Evolutionary conservation across 2,888 invertebrate genomes (phyloP), one percentile per base, ranked within the genome.

Genomic region (Alloscopus bannaensis): DNA sequence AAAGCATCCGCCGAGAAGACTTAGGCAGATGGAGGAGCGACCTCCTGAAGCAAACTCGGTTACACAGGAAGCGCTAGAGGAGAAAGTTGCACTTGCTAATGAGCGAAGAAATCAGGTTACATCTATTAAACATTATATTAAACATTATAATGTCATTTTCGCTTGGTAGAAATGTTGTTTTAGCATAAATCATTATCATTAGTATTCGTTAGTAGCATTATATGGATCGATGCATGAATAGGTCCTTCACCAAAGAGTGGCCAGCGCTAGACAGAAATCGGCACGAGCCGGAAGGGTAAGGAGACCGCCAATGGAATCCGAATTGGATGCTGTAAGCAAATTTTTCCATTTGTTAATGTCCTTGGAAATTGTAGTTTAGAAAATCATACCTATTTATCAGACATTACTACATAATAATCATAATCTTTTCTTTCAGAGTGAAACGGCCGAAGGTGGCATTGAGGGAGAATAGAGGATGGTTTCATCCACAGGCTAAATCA

Each of bases 1-100:
- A 57, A 73, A 81, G 31, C 86, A 86, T 80, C 86, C 86, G 22
- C 86, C 86, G 3, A 75, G 83, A 45, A 59, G 86, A 55, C 78
- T 84, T 26, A 81, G 83, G 77, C 81, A 83, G 64, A 62, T 84
- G 24, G 84, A 86, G 68, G 82, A 83, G 20, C 66, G 80, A 55
- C 80, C 81, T 16, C 76, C 78, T 13, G 84, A 85, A 20, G 62
- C 78, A 6, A 36, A 40, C 8, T 11, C 62, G 8, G 47, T 86
- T 13, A 86, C 86, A 1, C 84, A 86, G 26, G 86, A 84, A 36
- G 78, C 77, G 6, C 64, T 86, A 8, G 83, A 86, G 20, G 84
- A 84, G 77, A 86, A 86, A 82, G 86, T 85, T 11, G 82, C 84
- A 36, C 75, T 68, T 50, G 86, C 86, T n/a, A 86, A 86, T 80